A percentile compares a stretch with the other conserved stretches of the same genome.
These are phyloP conservation scores for Artibeus lituratus DNA, from an alignment of 2,797 vertebrate genomes.

Conservation along the genomic window DNA sequence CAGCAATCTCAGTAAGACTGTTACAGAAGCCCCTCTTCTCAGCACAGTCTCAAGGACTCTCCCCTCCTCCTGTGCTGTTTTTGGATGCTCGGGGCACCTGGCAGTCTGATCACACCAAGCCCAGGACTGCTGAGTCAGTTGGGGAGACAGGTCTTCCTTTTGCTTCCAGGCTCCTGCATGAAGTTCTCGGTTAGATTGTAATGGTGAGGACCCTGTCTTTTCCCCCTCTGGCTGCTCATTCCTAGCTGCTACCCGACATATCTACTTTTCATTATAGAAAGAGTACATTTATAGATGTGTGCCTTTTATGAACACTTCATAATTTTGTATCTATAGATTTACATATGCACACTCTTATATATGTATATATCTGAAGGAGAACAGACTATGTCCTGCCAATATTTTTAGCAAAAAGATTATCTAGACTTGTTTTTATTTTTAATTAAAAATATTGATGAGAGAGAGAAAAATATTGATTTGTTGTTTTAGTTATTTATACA, in stretches of 20 bases:
- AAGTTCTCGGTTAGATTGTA: neutral
- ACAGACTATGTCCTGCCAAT: neutral
- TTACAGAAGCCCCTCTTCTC: neutral
- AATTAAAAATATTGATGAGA: neutral
- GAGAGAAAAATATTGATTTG: neutral
- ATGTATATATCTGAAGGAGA: neutral
- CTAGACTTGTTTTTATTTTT: neutral
- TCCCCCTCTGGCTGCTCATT: neutral
- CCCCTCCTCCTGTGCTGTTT: neutral
- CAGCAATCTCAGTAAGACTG: neutral
- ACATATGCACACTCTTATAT: neutral
- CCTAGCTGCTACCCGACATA: neutral
- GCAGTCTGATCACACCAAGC: neutral
- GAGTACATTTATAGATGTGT: neutral
- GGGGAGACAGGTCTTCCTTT: neutral
- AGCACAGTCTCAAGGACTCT: neutral
- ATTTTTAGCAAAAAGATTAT: neutral
- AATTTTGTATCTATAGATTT: neutral
- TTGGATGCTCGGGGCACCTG: neutral
- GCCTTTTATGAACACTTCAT: neutral
- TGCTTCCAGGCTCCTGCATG: neutral
- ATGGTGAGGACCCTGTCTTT: neutral
- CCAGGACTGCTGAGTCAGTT: neutral
- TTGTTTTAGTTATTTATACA: neutral
- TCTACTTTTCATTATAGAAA: neutral